Conservation (phyloP, 2,113 vertebrate species). For the Bostrychus sinensis region DNA sequence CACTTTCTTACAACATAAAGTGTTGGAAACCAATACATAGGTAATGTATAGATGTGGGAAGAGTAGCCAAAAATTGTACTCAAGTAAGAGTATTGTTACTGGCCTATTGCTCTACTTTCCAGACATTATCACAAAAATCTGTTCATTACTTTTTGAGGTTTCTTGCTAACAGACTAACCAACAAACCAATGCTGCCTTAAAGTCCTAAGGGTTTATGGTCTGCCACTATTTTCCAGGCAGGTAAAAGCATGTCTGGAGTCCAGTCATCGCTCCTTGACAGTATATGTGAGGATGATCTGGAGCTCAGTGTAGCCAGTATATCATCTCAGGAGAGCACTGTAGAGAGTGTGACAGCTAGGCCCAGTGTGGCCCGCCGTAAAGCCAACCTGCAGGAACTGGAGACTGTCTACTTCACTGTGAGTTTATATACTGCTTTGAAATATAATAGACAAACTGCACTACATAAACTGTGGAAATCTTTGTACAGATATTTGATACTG, state of each 20-base stretch:
- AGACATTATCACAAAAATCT: too few species aligned
- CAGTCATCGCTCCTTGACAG: constrained; percentile 77
- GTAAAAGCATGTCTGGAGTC: constrained; percentile 75
- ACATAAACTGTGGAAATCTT: not conserved
- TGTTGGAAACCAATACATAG: too few species aligned
- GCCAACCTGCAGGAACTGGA: constrained; percentile 84
- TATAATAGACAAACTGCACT: too few species aligned
- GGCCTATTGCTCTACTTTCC: too few species aligned
- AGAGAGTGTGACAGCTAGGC: constrained; percentile 65
- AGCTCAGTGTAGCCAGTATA: constrained; percentile 58
- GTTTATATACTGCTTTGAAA: constrained; percentile 11
- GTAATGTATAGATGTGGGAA: too few species aligned
- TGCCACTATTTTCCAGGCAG: constrained; percentile 67
- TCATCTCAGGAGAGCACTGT: constrained; percentile 73
- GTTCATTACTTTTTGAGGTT: too few species aligned
- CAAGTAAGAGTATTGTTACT: too few species aligned
- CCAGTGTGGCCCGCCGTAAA: constrained; percentile 74
- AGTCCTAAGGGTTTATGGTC: too few species aligned
- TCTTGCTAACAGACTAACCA: too few species aligned
- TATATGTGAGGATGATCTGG: constrained; percentile 79
- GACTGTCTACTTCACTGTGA: constrained; percentile 82
- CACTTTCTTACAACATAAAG: too few species aligned
- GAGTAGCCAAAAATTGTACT: too few species aligned
- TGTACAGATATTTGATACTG: not conserved
- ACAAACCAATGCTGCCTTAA: too few species aligned